These are phyloP conservation scores for Lophura nycthemera DNA, from an alignment of 2,113 vertebrate species.

Conservation along the genomic window DNA sequence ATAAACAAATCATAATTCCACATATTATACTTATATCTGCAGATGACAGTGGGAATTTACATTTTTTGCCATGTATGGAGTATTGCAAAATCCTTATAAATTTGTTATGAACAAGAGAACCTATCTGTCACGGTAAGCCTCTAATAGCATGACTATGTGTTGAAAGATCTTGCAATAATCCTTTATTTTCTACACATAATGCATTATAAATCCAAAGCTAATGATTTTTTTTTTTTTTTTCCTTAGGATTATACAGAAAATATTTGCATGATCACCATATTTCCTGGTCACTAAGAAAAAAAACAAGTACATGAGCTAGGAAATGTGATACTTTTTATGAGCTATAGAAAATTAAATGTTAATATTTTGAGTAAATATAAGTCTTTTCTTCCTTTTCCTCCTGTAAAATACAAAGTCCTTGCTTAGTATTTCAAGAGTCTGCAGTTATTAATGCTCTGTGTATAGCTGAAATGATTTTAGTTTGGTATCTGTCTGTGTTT, in stretches of 20 bases:
- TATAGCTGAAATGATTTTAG: background rate
- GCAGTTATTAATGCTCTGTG: background rate
- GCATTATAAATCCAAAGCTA: background rate
- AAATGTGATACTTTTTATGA: background rate
- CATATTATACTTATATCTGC: conserved; percentile 9
- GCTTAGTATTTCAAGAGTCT: background rate
- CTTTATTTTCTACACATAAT: conserved; percentile 2
- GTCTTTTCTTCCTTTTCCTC: background rate
- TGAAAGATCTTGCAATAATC: conserved; percentile 41
- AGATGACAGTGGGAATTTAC: background rate
- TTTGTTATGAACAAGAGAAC: background rate
- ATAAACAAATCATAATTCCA: background rate
- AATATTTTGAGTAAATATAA: background rate
- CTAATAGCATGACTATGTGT: background rate
- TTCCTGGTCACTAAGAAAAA: background rate
- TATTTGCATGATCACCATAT: background rate
- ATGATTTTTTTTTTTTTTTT: background rate
- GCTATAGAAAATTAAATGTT: background rate
- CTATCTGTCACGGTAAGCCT: background rate
- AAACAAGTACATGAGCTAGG: background rate
- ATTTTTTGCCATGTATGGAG: background rate
- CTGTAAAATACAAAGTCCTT: background rate
- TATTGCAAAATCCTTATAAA: conserved; percentile 44
- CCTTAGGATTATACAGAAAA: background rate
- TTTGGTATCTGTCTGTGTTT: background rate